Percentiles rank a stretch among this genome's conserved stretches.
These are phyloP conservation scores for Avahi laniger DNA, from an alignment of 2,797 vertebrate genomes.

Conservation along the genomic window DNA sequence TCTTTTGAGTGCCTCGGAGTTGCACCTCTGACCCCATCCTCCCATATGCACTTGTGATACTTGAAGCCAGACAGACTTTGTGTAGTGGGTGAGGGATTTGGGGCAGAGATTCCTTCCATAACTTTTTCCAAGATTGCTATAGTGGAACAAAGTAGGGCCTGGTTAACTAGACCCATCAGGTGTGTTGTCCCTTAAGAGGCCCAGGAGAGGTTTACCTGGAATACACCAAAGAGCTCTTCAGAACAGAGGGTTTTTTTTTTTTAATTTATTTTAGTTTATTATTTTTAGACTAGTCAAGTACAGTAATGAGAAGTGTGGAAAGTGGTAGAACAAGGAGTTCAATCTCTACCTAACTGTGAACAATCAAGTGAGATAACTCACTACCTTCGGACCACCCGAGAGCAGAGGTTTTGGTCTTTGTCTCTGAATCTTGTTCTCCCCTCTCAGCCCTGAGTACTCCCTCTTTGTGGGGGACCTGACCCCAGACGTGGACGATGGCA, in stretches of 20 bases:
- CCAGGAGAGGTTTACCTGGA: not conserved
- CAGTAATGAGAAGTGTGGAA: no score
- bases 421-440: constrained; percentile 60
- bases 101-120: not conserved
- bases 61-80: not conserved
- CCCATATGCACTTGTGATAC: not conserved
- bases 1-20: not conserved
- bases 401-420: not conserved
- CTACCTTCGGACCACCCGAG: no score
- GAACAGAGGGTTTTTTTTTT: not conserved
- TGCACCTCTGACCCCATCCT: not conserved
- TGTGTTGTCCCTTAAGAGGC: not conserved
- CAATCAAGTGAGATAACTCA: no score
- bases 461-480: constrained; percentile 95
- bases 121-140: not conserved
- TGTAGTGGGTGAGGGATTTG: not conserved
- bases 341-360: no score
- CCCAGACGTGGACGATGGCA: constrained; percentile 95
- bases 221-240: not conserved
- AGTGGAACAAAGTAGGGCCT: not conserved
- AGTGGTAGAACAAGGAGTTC: no score
- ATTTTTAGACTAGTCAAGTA: no score
- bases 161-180: not conserved
- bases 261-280: no score
- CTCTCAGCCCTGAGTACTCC: constrained; percentile 91